Evolutionary conservation across 2,113 vertebrate species (phyloP).

Genomic region (Microtus oregoni): DNA sequence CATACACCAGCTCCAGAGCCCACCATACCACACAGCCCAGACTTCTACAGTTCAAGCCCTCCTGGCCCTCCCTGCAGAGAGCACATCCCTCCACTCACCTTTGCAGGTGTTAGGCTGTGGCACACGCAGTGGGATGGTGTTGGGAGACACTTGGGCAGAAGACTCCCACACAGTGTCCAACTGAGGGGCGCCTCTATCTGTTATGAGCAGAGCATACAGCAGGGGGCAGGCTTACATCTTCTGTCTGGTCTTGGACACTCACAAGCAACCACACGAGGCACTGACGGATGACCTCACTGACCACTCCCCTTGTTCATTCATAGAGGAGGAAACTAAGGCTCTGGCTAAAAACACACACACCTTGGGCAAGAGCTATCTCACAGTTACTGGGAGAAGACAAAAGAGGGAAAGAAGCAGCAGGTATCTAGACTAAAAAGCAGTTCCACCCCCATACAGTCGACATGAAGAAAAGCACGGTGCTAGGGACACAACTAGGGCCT

Average conservation of each 20-base stretch:
- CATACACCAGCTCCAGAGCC: not conserved
- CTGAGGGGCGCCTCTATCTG: constrained; percentile 65
- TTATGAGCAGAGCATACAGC: not conserved
- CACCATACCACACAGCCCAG: not conserved
- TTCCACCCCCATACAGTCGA: no score
- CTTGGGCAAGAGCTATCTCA: not conserved
- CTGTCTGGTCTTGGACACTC: not conserved
- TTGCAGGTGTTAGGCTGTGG: constrained; percentile 74
- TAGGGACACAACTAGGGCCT: not conserved
- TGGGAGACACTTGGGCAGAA: constrained; percentile 22
- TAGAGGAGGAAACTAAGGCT: not conserved
- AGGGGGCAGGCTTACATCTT: not conserved
- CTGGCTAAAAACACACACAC: rapidly evolving
- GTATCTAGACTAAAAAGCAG: not conserved
- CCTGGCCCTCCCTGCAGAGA: no score
- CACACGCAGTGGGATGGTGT: constrained; percentile 53
- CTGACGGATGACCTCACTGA: not conserved
- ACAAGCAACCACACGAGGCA: not conserved
- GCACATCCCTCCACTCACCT: constrained; percentile 50
- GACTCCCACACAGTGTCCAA: constrained; percentile 43
- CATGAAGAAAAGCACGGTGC: not conserved
- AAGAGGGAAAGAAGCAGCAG: no score
- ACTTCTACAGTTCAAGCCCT: not conserved
- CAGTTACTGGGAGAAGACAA: not conserved
- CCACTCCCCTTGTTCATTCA: not conserved